These are phyloP conservation scores for Lanistes nyassanus DNA, from an alignment of 1,140 invertebrate species.

Conservation along the genomic window DNA sequence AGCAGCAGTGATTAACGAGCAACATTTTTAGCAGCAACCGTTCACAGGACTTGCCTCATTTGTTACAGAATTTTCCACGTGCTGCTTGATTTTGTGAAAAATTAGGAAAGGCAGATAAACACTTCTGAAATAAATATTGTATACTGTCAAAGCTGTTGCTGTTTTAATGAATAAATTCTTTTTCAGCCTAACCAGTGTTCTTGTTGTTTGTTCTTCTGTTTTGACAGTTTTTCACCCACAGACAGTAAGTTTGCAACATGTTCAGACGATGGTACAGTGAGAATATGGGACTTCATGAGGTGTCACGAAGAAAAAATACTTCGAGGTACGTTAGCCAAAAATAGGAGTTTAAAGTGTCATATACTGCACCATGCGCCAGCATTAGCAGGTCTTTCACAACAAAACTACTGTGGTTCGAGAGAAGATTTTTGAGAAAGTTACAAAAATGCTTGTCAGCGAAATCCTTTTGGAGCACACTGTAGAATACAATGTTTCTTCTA, in stretches of 20 bases:
- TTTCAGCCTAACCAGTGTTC: slow-evolving; percentile 30
- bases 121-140: background rate
- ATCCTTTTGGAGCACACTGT: no score
- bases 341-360: no score
- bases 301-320: slow-evolving; percentile 97
- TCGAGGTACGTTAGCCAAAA: slow-evolving; percentile 76
- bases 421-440: no score
- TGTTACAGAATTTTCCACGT: slow-evolving; percentile 7
- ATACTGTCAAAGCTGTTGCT: slow-evolving; percentile 6
- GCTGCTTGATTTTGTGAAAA: slow-evolving; percentile 20
- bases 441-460: no score
- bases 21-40: no score
- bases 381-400: no score
- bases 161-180: slow-evolving; percentile 28
- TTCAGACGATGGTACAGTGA: slow-evolving; percentile 97
- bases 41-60: no score
- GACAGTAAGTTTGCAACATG: slow-evolving; percentile 99
- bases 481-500: no score
- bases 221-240: slow-evolving; percentile 94
- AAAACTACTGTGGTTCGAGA: no score
- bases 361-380: no score
- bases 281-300: slow-evolving; percentile 98
- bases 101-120: background rate
- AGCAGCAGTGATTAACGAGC: no score
- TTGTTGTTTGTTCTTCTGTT: slow-evolving; percentile 43